Evolutionary conservation across 37 sponge, comb jelly and placozoan genomes (phyloP), one percentile per base, ranked within the genome.

Genomic region (Aplysina aerophoba): DNA sequence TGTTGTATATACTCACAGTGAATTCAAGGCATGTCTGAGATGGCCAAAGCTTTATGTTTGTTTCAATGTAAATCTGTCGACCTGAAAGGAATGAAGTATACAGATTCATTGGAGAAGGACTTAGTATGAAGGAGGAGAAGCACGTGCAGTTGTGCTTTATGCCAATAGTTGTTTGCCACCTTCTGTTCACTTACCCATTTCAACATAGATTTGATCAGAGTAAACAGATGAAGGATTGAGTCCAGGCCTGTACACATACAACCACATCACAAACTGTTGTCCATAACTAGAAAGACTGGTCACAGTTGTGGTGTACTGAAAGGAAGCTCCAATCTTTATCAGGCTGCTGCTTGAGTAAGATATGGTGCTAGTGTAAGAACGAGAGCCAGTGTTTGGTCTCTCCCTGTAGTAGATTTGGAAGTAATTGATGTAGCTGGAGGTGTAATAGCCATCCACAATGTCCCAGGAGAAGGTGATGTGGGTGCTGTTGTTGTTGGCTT

Each of bases 391-490:
- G 13, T 35, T 35, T 30, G 71, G 33, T 34, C 11, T 6, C 14
- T 11, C 28, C 17, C 33, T 69, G 71, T 69, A 69, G 71, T 69
- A 69, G 6, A 69, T 69, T 1, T 6, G 19, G 6, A 69, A 69
- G 33, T 1, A 11, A 30, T 30, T 69, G 71, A 69, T 69, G 71
- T 69, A 31, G 34, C 71, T 69, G 71, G 71, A 34, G 71, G 28
- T 17, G 17, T 69, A 16, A 6, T 69, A 69, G 19, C 71, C 71
- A 30, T 35, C 34, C 71, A 34, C 35, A 30, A 69, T 69, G 71
- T 69, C 71, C 71, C 71, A 69, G 71, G 71, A 69, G 71, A 69
- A 69, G 28, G 33, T 31, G 34, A 69, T 35, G 34, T 69, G 71
- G 4, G 71, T 69, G 13, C 6, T 30, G 34, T 69, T 30, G 0